phyloP scores from a whole-genome alignment of 2,113 vertebrate species.

The Stigmatopora argus region DNA sequence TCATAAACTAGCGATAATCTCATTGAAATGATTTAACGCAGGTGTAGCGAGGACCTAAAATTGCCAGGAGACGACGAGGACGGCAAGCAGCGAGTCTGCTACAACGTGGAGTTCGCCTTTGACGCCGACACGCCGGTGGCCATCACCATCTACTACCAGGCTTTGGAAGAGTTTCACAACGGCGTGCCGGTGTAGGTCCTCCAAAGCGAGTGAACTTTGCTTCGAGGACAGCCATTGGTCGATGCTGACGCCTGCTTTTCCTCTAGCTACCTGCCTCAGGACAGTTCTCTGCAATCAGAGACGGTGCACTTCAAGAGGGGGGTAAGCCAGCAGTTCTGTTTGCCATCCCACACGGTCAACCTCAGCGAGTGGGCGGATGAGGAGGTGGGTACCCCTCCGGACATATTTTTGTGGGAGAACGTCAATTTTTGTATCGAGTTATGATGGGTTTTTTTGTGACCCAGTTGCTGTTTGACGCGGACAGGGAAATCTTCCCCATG shows the following conservation, averaged over 20 bases:
- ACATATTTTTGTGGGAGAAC: too few relatives aligned
- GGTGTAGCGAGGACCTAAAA: slow-evolving; percentile 89
- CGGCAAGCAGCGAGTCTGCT: slow-evolving; percentile 76
- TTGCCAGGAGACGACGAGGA: slow-evolving; percentile 75
- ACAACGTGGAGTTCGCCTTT: slow-evolving; percentile 96
- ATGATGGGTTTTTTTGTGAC: neutral
- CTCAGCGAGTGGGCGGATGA: slow-evolving; percentile 92
- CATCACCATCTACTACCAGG: slow-evolving; percentile 98
- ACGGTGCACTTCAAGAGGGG: slow-evolving; percentile 90
- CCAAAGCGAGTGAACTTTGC: neutral
- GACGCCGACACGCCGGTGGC: slow-evolving; percentile 89
- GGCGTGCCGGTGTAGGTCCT: slow-evolving; percentile 83
- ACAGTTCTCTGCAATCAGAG: slow-evolving; percentile 88
- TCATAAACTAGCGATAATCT: too few relatives aligned
- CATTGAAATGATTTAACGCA: slow-evolving; percentile 32
- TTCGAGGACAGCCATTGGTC: neutral
- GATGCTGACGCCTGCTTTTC: neutral
- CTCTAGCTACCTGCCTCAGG: slow-evolving; percentile 86
- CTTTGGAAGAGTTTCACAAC: slow-evolving; percentile 89
- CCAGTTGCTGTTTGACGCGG: slow-evolving; percentile 89
- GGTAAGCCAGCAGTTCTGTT: slow-evolving; percentile 93
- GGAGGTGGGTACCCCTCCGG: slow-evolving; percentile 70
- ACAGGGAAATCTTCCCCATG: slow-evolving; percentile 91
- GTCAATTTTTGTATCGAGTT: neutral
- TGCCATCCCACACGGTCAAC: slow-evolving; percentile 92